Percentiles rank a stretch among this genome's conserved stretches.
Evolutionary conservation across 2,888 invertebrate genomes (phyloP).

Genomic region (Apoda limacodes): DNA sequence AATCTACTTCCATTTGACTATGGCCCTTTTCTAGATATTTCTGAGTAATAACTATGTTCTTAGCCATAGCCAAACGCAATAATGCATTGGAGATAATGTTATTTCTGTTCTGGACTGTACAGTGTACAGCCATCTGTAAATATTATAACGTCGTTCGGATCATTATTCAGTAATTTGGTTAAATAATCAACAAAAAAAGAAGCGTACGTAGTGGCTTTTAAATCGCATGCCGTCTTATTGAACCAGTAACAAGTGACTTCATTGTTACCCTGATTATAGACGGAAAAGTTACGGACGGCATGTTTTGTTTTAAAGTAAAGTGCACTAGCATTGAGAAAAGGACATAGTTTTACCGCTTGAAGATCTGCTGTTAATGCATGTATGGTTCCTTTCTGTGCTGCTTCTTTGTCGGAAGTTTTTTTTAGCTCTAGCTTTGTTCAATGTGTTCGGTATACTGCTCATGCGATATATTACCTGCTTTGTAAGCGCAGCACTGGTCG

Average conservation of each 20-base stretch:
- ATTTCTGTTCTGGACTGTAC: conserved; percentile 24
- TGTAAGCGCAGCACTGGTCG: no score
- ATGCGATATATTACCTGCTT: no score
- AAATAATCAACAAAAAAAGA: conserved; percentile 23
- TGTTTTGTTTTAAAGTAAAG: conserved; percentile 28
- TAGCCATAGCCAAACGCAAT: conserved; percentile 17
- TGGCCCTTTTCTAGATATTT: conserved; percentile 15
- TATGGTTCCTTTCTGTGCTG: conserved; percentile 17
- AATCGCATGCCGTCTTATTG: conserved; percentile 21
- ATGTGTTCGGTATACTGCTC: conserved; percentile 16
- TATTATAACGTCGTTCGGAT: conserved; percentile 21
- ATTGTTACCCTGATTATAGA: conserved; percentile 22
- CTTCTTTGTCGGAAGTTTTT: conserved; percentile 21
- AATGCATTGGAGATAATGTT: conserved; percentile 22
- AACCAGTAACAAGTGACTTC: conserved; percentile 23
- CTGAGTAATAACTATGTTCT: conserved; percentile 11
- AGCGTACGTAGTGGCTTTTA: conserved; percentile 24
- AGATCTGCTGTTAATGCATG: conserved; percentile 22
- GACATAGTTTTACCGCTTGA: no score
- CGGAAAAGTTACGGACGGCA: conserved; percentile 25
- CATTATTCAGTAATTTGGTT: no score
- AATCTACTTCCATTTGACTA: conserved; percentile 23
- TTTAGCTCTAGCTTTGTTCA: conserved; percentile 19
- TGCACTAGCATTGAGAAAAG: conserved; percentile 22
- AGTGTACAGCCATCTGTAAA: conserved; percentile 26